Base-by-base conservation (phyloP, 2,797 vertebrate genomes). In the Pempheris klunzingeri region DNA sequence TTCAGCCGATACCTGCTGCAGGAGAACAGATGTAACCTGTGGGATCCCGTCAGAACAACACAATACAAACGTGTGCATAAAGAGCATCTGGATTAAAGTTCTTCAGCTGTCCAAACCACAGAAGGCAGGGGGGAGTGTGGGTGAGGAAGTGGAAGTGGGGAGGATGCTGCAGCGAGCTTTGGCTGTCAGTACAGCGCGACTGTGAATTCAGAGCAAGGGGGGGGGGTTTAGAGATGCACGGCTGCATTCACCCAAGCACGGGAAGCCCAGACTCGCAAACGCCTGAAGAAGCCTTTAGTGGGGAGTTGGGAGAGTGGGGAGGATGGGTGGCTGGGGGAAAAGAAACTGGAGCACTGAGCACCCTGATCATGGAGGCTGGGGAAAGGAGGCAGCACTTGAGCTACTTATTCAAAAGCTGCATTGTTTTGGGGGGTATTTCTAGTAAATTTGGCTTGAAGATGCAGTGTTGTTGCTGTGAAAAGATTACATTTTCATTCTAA, bases 201-300 rank as follows among this genome's bases (percentile, higher is more conserved):
- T 54, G 76, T 87, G 78, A 86, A 84, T 80, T 80, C 73, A 83
- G 78, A 88, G 84, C 78, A 57, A n/a, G n/a, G n/a, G 34, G 38
- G 41, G 53, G 10, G 36, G 57, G 7, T 57, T 78, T 63, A 54
- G 22, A 88, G 78, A 81, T 83, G 83, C 59, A 12, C 60, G 81
- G 87, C 84, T 87, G 84, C 87, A 86, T 90, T 90, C 84, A 85
- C 71, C 80, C 66, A 87, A 92, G 88, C 89, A 84, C 28, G 26
- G 71, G 77, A 90, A 87, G 80, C 80, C 80, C 77, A 67, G 82
- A 77, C 80, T 87, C 18, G 38, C 82, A 84, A 90, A 75, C 82
- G 71, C 73, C 88, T 43, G 41, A 44, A 60, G 62, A 72, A 80
- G 83, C 74, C 77, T 77, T 79, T 62, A 75, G 80, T 71, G 63